These are phyloP conservation scores for Sminthurides bifidus DNA, from an alignment of 1,140 invertebrate species.

Conservation along the genomic window DNA sequence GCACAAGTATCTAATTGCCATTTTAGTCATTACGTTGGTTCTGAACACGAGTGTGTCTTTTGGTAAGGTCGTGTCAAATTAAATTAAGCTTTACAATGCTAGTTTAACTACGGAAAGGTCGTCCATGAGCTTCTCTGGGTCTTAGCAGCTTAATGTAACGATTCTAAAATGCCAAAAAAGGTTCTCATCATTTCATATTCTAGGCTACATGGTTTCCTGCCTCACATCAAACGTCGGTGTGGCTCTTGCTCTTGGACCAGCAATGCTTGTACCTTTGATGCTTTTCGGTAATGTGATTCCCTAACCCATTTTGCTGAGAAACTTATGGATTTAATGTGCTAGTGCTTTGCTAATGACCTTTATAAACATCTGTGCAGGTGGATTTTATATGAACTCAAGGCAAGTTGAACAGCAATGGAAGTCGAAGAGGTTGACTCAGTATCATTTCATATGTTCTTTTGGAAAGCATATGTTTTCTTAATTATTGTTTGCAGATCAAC, in stretches of 20 bases:
- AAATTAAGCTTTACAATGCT: not conserved
- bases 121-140: too few relatives aligned
- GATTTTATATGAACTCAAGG: conserved; percentile 6
- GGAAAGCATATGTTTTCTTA: not conserved
- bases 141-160: not conserved
- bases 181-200: conserved; percentile 33
- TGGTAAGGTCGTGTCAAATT: conserved; percentile 46
- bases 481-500: conserved; percentile 73
- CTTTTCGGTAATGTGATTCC: conserved; percentile 31
- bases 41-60: conserved; percentile 84
- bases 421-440: too few relatives aligned
- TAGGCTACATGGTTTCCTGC: conserved; percentile 19
- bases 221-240: not conserved
- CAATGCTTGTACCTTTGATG: conserved; percentile 43
- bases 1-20: conserved; percentile 57
- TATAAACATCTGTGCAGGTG: conserved; percentile 7
- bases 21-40: conserved; percentile 62
- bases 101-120: conserved; percentile 4
- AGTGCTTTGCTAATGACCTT: too few relatives aligned
- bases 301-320: too few relatives aligned
- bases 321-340: too few relatives aligned
- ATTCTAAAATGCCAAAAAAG: conserved; percentile 30
- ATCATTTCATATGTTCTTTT: too few relatives aligned
- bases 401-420: conserved; percentile 33
- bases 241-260: conserved; percentile 36